These are phyloP conservation scores for Crax fasciolata DNA, from an alignment of 2,797 vertebrate species.

Conservation along the genomic window DNA sequence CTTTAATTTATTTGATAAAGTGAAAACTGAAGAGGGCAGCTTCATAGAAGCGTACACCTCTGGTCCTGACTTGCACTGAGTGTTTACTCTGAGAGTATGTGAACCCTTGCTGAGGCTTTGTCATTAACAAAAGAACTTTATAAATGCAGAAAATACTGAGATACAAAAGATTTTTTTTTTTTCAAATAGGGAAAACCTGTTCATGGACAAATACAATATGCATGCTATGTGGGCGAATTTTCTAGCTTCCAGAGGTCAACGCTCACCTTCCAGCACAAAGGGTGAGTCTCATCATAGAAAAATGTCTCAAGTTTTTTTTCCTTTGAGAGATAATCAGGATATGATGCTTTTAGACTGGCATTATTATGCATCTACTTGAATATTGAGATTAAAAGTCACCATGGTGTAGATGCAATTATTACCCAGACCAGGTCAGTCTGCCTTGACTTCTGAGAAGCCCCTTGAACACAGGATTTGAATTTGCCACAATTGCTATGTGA, in stretches of 20 bases:
- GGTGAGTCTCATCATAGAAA: slow-evolving; percentile 29
- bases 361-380: not conserved
- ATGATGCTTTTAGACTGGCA: not conserved
- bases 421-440: not conserved
- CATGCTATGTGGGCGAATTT: slow-evolving; percentile 56
- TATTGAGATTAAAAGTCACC: not conserved
- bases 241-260: slow-evolving; percentile 55
- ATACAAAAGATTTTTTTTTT: slow-evolving; percentile 43
- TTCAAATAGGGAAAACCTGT: slow-evolving; percentile 36
- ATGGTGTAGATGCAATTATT: not conserved
- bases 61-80: slow-evolving; percentile 74
- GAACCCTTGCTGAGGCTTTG: slow-evolving; percentile 49
- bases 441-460: not conserved
- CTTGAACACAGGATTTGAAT: not conserved
- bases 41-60: slow-evolving; percentile 72
- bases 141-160: slow-evolving; percentile 54
- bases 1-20: slow-evolving; percentile 81
- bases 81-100: slow-evolving; percentile 70
- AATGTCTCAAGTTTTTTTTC: slow-evolving; percentile 17
- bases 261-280: slow-evolving; percentile 25
- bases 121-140: slow-evolving; percentile 74
- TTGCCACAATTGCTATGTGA: not conserved
- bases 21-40: slow-evolving; percentile 83
- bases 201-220: slow-evolving; percentile 56
- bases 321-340: not conserved